Evolutionary conservation across 2,113 vertebrate genomes (phyloP).

Genomic region (Dasyprocta punctata): DNA sequence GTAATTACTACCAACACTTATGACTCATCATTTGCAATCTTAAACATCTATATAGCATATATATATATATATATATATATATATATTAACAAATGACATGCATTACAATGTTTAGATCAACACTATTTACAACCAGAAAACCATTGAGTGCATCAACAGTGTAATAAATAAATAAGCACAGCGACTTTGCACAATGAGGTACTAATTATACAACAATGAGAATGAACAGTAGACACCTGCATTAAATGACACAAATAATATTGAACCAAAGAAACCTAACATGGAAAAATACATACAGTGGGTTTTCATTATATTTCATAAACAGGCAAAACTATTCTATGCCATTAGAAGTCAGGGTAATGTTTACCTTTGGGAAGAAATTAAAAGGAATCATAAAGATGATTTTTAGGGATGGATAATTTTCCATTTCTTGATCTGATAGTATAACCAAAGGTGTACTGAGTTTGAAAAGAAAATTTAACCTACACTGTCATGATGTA

Average conservation of each 20-base stretch:
- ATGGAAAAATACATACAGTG: neutral
- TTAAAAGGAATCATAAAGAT: neutral
- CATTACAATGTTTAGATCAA: neutral
- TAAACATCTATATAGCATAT: neutral
- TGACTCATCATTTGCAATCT: neutral
- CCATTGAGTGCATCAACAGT: neutral
- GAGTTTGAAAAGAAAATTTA: conserved; percentile 8
- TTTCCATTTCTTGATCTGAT: neutral
- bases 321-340: neutral
- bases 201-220: neutral
- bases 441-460: neutral
- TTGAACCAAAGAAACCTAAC: neutral
- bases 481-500: neutral
- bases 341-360: neutral
- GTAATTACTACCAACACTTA: neutral
- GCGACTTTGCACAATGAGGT: neutral
- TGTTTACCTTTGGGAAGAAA: neutral
- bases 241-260: neutral
- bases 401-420: neutral
- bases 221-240: neutral
- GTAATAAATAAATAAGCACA: neutral
- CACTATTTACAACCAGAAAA: neutral
- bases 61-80: neutral
- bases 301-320: neutral
- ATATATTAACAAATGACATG: neutral